phyloP scores from a whole-genome alignment of 2,797 vertebrate genomes.

The Amblyopsis hoosieri region DNA sequence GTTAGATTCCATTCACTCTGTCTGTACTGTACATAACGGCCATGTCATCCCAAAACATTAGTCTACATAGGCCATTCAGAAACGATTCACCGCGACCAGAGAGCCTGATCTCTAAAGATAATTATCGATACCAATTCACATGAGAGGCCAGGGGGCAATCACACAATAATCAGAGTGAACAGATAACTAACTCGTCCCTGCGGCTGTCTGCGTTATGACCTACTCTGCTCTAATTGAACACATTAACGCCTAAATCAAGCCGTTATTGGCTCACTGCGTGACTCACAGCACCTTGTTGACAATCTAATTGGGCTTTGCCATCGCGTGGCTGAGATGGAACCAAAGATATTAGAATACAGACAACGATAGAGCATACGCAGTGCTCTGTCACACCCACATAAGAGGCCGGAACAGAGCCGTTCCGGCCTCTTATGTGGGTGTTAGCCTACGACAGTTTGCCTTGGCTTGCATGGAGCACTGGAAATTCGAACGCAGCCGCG shows the following conservation, averaged over 20 bases:
- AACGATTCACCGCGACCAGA: conserved; percentile 33
- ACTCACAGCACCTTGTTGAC: not conserved
- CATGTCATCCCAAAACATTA: conserved; percentile 8
- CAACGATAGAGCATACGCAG: too few relatives aligned
- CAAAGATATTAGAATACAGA: too few relatives aligned
- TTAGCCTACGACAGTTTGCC: too few relatives aligned
- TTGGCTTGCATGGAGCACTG: too few relatives aligned
- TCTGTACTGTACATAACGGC: not conserved
- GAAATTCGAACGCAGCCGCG: too few relatives aligned
- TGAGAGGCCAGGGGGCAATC: conserved; percentile 1
- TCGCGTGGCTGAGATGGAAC: not conserved
- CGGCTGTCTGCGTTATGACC: not conserved
- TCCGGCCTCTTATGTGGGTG: too few relatives aligned
- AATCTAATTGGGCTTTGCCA: not conserved
- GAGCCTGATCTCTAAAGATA: conserved; percentile 15
- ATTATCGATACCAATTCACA: conserved; percentile 5
- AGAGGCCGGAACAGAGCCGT: too few relatives aligned
- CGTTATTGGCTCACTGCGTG: not conserved
- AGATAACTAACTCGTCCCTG: not conserved
- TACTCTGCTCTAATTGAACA: not conserved
- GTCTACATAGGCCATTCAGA: conserved; percentile 21
- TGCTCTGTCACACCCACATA: too few relatives aligned
- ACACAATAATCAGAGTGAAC: conserved; percentile 11
- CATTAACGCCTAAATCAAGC: not conserved
- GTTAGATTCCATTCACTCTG: too few relatives aligned